Evolutionary conservation across 2,113 vertebrate genomes (phyloP).

Genomic region (Dolichotis patagonum): DNA sequence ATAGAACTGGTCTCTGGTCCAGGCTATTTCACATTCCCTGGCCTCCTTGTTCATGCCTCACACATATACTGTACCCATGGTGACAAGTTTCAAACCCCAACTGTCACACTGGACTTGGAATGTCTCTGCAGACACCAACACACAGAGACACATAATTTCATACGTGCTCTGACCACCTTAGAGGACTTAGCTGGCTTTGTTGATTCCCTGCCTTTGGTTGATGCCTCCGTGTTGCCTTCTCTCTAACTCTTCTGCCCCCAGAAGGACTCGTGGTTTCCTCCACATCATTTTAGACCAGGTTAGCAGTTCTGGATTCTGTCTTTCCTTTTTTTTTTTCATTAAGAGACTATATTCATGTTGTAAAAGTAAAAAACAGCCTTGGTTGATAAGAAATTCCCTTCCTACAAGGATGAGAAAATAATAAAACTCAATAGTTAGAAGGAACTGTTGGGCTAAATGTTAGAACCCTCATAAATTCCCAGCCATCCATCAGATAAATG

Average conservation of each 20-base stretch:
- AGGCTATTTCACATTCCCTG: not conserved
- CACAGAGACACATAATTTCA: not conserved
- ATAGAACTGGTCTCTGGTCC: not conserved
- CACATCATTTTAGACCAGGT: not conserved
- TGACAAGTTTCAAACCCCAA: not conserved
- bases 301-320: not conserved
- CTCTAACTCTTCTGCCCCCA: not conserved
- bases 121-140: not conserved
- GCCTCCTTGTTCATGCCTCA: not conserved
- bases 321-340: not conserved
- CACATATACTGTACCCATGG: not conserved
- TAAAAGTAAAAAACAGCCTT: not conserved
- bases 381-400: not conserved
- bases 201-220: not conserved
- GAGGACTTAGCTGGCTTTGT: rapidly evolving
- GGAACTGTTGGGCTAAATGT: not conserved
- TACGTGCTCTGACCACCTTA: not conserved
- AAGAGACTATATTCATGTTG: not conserved
- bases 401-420: not conserved
- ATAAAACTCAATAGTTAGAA: not conserved
- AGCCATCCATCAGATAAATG: constrained; percentile 26
- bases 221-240: not conserved
- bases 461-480: constrained; percentile 13
- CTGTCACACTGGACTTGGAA: not conserved
- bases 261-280: not conserved